Base-by-base conservation (phyloP, 2,113 vertebrate species). In the Ceratotherium simum region DNA sequence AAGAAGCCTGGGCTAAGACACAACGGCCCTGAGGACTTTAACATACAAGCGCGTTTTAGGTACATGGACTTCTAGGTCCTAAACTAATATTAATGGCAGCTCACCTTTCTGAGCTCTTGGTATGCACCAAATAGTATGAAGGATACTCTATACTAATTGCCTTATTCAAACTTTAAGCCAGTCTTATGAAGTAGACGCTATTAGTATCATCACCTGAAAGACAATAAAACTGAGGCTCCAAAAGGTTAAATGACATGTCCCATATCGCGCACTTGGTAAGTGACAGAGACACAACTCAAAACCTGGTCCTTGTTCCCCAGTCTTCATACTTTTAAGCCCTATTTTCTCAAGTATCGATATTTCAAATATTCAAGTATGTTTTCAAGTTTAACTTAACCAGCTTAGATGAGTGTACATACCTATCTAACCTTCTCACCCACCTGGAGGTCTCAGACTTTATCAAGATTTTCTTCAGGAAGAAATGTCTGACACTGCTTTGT, bases 331-430 rank as follows among this genome's bases (percentile, higher is more conserved):
- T 75, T 92, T 42, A 58, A 91, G 62, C 7, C 2, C 31, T n/a
- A 8, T 23, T 9, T 82, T 96, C 88, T 42, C 46, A 70, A n/a
- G 17, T 42, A 29, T 29, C 39, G 23, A 13, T 87, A 65, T 29
- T 82, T 83, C 27, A 60, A 42, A 60, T 23, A 73, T 75, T 81
- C 48, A 72, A 80, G 6, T 27, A 51, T 31, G 2, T 46, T 67
- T 75, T 75, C 29, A 58, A 21, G 58, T 42, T 39, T 48, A 87
- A 51, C 12, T 67, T 70, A 31, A 16, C 21, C 13, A 79, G 5
- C 17, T 48, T 21, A 1, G 5, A 20, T 25, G 25, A 9, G 10
- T 29, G 3, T 33, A 5, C n/a, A 29, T 6, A 46, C 4, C 27
- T 39, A 25, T 20, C 7, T 42, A 60, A 27, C 4, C 29, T 48